Conservation (phyloP, 2,113 vertebrate species). For the Cottus gobio region DNA sequence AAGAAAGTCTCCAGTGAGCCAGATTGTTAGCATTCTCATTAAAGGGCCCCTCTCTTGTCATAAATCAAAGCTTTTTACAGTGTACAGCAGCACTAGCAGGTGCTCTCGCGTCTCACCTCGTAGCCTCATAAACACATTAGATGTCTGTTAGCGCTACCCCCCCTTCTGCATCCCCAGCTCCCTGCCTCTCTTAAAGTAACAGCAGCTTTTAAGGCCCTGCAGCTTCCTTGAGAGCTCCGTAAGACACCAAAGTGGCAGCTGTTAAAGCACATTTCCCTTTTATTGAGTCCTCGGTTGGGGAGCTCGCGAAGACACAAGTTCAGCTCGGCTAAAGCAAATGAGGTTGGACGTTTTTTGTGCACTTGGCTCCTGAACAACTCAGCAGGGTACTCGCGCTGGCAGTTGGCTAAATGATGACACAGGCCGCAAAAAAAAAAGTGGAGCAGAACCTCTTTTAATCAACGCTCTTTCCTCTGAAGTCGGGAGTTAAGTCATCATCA, state of each 20-base stretch:
- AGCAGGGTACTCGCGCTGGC: conserved; percentile 53
- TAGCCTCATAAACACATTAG: conserved; percentile 76
- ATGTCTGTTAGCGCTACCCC: conserved; percentile 58
- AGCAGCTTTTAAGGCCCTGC: conserved; percentile 69
- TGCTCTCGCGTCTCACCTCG: conserved; percentile 61
- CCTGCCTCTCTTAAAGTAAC: conserved; percentile 68
- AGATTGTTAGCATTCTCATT: conserved; percentile 83
- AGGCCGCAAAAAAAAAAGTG: conserved; percentile 43
- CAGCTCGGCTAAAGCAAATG: conserved; percentile 72
- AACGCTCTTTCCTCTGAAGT: conserved; percentile 49
- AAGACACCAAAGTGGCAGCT: conserved; percentile 77
- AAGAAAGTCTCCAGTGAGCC: conserved; percentile 79
- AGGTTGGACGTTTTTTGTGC: conserved; percentile 67
- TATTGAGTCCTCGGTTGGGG: conserved; percentile 70
- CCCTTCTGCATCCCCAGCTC: conserved; percentile 47
- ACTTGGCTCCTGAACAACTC: conserved; percentile 68
- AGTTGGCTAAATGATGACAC: conserved; percentile 69
- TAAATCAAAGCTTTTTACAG: conserved; percentile 81
- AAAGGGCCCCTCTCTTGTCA: conserved; percentile 77
- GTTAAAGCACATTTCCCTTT: conserved; percentile 77
- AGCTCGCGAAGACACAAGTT: conserved; percentile 70
- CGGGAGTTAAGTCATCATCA: conserved; percentile 45
- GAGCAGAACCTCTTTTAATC: conserved; percentile 53
- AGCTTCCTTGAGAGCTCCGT: conserved; percentile 72
- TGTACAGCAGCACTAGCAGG: conserved; percentile 74